Evolutionary conservation across 2,113 vertebrate species (phyloP).

Genomic region (Maccullochella peelii): DNA sequence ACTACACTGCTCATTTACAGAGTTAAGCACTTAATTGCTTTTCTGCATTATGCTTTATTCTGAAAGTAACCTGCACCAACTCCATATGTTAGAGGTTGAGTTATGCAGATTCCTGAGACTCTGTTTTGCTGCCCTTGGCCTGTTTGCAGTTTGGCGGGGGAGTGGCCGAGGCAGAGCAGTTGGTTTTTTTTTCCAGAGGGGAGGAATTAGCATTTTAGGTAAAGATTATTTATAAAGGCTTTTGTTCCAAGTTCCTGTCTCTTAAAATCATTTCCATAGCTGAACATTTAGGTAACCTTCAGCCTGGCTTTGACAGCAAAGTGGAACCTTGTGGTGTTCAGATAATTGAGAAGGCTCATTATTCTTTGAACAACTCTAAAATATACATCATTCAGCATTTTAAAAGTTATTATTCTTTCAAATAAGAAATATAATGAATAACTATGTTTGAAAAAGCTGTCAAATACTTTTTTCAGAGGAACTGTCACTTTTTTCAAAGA

Average conservation of each 20-base stretch:
- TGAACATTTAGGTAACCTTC: conserved; percentile 66
- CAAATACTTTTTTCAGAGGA: no score
- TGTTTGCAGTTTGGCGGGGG: conserved; percentile 4
- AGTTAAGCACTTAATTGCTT: background rate
- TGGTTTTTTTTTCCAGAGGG: conserved; percentile 41
- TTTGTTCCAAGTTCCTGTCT: conserved; percentile 57
- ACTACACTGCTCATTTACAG: background rate
- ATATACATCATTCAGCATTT: background rate
- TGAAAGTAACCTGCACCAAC: background rate
- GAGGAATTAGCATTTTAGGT: conserved; percentile 47
- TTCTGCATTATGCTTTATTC: background rate
- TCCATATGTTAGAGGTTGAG: background rate
- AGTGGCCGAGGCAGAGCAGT: conserved; percentile 21
- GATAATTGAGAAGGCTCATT: conserved; percentile 28
- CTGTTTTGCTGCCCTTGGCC: conserved; percentile 21
- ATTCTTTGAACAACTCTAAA: background rate
- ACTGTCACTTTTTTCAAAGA: background rate
- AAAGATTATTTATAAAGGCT: conserved; percentile 50
- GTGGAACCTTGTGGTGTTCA: conserved; percentile 18
- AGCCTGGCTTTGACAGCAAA: conserved; percentile 25
- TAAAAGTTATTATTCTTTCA: background rate
- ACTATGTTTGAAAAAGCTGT: background rate
- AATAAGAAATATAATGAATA: background rate
- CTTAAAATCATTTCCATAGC: conserved; percentile 62
- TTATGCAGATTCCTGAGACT: conserved; percentile 9